Evolutionary conservation across 2,888 invertebrate genomes (phyloP).

Genomic region (Cheilosia urbana): DNA sequence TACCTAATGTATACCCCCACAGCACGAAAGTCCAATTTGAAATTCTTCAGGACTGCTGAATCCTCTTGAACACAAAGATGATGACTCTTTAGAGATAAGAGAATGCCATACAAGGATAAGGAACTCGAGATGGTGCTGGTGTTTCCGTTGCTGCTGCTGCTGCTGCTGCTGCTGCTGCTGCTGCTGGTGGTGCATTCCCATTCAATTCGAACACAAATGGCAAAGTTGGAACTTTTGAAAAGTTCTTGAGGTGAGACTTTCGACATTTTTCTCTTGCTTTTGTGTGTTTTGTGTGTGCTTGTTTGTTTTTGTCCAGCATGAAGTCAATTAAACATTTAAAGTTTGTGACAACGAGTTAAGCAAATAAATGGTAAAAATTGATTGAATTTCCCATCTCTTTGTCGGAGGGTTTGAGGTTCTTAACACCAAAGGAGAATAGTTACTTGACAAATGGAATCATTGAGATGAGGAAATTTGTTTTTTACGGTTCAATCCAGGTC

Average conservation of each 20-base stretch:
- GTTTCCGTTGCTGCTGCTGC: slow-evolving; percentile 12
- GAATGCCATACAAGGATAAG: slow-evolving; percentile 49
- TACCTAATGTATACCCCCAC: slow-evolving; percentile 4
- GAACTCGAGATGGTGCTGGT: slow-evolving; percentile 21
- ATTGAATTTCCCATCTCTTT: slow-evolving; percentile 26
- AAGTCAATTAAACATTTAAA: slow-evolving; percentile 63
- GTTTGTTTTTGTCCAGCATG: slow-evolving; percentile 30
- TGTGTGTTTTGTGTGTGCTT: neutral
- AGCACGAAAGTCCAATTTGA: slow-evolving; percentile 29
- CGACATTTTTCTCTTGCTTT: slow-evolving; percentile 23
- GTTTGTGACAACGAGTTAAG: slow-evolving; percentile 51
- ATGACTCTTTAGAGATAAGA: slow-evolving; percentile 40
- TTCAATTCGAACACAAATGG: slow-evolving; percentile 43
- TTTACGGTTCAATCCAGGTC: too few species aligned
- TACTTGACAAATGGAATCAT: too few species aligned
- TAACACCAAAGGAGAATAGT: neutral
- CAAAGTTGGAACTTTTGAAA: slow-evolving; percentile 35
- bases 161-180: neutral
- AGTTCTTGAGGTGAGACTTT: slow-evolving; percentile 53
- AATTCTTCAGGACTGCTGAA: slow-evolving; percentile 25
- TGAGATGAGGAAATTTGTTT: too few species aligned
- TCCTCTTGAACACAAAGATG: slow-evolving; percentile 42
- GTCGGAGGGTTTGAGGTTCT: neutral
- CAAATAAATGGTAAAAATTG: slow-evolving; percentile 46
- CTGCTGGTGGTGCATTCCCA: neutral